phyloP scores from a whole-genome alignment of 2,888 invertebrate species.

The Mythimna loreyi region DNA sequence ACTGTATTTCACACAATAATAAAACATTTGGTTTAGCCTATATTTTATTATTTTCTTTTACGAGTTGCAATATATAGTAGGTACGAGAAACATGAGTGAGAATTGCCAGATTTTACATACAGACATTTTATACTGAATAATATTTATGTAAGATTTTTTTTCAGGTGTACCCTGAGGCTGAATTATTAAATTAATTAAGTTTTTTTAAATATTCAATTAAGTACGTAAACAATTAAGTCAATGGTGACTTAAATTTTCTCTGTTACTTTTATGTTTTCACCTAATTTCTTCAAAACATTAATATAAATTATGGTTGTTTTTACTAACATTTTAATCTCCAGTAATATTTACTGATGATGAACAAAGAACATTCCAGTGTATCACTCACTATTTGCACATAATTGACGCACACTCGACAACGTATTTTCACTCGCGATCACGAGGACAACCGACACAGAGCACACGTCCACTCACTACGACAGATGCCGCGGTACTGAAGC shows the following conservation, averaged over 20 bases:
- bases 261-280: background rate
- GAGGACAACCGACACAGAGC: constrained; percentile 64
- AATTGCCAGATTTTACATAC: no score
- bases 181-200: no score
- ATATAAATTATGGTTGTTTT: background rate
- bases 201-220: background rate
- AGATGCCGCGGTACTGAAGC: constrained; percentile 83
- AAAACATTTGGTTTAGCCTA: no score
- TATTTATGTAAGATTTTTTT: no score
- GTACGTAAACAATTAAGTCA: background rate
- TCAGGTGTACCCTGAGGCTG: no score
- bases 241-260: background rate
- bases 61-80: no score
- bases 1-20: no score
- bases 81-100: no score
- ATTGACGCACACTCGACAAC: constrained; percentile 77
- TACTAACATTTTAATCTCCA: constrained; percentile 56
- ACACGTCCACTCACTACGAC: constrained; percentile 78
- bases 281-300: background rate
- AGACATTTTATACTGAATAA: no score
- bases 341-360: constrained; percentile 52
- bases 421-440: constrained; percentile 79
- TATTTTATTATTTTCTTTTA: no score
- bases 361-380: constrained; percentile 65
- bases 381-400: constrained; percentile 77